Percentiles rank a stretch among this genome's conserved stretches.
Evolutionary conservation across 2,113 vertebrate genomes (phyloP).

Genomic region (Marmota monax): DNA sequence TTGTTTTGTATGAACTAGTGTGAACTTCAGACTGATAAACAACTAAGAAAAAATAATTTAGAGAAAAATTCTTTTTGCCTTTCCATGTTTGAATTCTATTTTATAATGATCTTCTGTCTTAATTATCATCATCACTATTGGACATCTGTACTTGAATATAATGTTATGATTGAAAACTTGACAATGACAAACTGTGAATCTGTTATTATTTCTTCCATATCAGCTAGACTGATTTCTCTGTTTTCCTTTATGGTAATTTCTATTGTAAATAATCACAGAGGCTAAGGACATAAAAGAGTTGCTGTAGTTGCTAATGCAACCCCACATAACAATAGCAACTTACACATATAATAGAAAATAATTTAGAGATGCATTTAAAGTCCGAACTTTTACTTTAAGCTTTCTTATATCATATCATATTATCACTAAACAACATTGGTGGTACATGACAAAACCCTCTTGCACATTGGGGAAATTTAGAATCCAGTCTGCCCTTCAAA

Average conservation of each 20-base stretch:
- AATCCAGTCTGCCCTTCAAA: neutral
- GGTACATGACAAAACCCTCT: neutral
- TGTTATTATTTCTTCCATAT: neutral
- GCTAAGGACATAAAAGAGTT: neutral
- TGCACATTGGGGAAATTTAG: neutral
- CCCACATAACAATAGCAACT: neutral
- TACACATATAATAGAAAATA: neutral
- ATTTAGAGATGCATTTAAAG: neutral
- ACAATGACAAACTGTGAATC: neutral
- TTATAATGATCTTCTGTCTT: neutral
- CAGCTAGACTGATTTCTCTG: neutral
- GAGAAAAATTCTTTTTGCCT: neutral
- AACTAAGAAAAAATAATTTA: neutral
- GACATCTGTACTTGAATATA: neutral
- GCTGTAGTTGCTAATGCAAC: neutral
- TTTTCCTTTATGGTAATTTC: neutral
- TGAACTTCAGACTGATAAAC: neutral
- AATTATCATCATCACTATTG: neutral
- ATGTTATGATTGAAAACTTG: neutral
- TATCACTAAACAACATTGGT: neutral
- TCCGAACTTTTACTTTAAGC: neutral
- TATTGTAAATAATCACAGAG: constrained; percentile 3
- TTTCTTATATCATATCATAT: neutral
- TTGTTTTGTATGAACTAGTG: neutral
- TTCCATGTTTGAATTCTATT: neutral